These are phyloP conservation scores for Ictidomys tridecemlineatus DNA, from an alignment of 2,113 vertebrate genomes.

Conservation along the genomic window DNA sequence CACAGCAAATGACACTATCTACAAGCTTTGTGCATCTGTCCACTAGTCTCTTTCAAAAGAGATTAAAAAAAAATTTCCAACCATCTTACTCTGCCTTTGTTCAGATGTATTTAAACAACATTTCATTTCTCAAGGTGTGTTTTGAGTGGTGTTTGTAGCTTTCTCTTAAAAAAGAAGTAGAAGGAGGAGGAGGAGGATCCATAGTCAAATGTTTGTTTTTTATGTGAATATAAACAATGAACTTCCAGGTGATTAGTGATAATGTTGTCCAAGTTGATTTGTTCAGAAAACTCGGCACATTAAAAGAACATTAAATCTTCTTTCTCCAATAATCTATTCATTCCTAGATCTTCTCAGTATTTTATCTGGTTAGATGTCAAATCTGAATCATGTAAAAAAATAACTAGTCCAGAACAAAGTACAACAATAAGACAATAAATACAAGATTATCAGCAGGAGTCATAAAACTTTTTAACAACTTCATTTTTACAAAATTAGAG, in stretches of 20 bases:
- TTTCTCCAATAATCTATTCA: background rate
- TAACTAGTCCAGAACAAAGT: background rate
- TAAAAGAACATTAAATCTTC: background rate
- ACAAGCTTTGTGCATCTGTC: background rate
- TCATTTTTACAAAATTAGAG: background rate
- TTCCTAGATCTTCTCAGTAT: background rate
- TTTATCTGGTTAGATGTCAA: background rate
- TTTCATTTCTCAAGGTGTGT: constrained; percentile 38
- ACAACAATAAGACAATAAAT: background rate
- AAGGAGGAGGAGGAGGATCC: no score
- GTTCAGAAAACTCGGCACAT: background rate
- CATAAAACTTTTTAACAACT: constrained; percentile 1
- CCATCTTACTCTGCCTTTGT: background rate
- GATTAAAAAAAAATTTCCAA: background rate
- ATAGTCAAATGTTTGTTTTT: background rate
- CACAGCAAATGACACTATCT: background rate
- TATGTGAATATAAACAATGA: background rate
- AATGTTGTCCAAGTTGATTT: background rate
- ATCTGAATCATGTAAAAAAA: background rate
- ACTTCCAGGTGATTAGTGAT: background rate
- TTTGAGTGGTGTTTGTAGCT: background rate
- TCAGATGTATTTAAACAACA: background rate
- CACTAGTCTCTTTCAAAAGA: background rate
- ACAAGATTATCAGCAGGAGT: background rate
- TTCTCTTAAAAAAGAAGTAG: background rate